Conservation (phyloP, 2,113 vertebrate species). For the Petroica traversi region DNA sequence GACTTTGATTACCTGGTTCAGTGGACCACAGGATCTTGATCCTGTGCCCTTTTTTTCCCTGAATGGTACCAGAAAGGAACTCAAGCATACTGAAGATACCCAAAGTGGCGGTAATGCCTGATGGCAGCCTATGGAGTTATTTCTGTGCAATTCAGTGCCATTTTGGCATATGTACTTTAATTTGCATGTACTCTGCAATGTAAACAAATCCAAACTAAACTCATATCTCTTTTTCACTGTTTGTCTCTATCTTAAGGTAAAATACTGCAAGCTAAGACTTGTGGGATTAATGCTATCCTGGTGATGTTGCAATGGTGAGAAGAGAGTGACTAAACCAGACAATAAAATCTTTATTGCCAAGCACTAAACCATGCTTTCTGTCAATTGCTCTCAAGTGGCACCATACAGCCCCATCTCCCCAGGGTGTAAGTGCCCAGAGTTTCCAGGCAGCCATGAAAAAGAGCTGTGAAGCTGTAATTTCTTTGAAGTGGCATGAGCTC, state of each 20-base stretch:
- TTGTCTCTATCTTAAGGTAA: neutral
- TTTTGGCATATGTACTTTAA: neutral
- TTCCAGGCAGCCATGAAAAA: conserved; percentile 12
- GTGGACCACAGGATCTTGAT: neutral
- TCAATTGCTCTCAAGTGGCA: neutral
- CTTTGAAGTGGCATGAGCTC: neutral
- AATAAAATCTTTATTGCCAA: neutral
- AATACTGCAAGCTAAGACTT: neutral
- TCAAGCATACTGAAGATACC: neutral
- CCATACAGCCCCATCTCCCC: neutral
- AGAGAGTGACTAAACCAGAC: neutral
- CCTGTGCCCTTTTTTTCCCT: neutral
- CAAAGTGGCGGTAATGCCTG: neutral
- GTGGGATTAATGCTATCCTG: neutral
- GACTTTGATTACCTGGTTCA: neutral
- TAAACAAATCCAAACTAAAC: neutral
- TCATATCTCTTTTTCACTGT: neutral
- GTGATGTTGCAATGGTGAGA: neutral
- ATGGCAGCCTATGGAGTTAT: neutral
- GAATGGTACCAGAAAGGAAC: neutral
- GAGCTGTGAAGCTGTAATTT: neutral
- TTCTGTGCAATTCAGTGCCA: neutral
- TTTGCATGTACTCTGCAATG: neutral
- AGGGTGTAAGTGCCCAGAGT: neutral
- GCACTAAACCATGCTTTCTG: neutral